phyloP scores from a whole-genome alignment of 1,140 invertebrate genomes.

The Sycophaga agraensis region DNA sequence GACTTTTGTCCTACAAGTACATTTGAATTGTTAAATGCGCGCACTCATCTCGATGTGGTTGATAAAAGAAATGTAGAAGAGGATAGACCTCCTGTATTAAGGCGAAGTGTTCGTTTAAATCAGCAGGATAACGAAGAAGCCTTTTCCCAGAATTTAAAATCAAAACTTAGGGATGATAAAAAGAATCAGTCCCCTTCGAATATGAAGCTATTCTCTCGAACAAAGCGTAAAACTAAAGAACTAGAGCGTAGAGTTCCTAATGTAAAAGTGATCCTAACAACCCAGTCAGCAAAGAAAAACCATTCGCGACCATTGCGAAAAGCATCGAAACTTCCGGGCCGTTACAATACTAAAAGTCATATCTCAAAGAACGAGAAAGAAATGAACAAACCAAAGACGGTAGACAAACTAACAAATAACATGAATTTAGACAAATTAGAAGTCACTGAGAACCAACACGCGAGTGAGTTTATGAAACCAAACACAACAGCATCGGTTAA shows the following conservation, averaged over 20 bases:
- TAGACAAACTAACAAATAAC: constrained; percentile 27
- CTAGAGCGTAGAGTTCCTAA: constrained; percentile 41
- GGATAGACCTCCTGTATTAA: constrained; percentile 36
- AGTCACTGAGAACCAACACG: neutral
- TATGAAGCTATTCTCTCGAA: constrained; percentile 33
- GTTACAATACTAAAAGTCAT: constrained; percentile 16
- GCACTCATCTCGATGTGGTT: neutral
- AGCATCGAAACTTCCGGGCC: constrained; percentile 33
- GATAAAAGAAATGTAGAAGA: neutral
- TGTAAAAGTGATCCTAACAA: constrained; percentile 20
- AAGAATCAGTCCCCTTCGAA: constrained; percentile 32
- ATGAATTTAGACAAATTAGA: constrained; percentile 24
- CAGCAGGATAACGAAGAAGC: constrained; percentile 46
- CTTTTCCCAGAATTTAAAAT: constrained; percentile 1
- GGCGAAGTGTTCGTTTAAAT: constrained; percentile 50
- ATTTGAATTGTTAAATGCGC: constrained; percentile 26
- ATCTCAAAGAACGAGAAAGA: constrained; percentile 11
- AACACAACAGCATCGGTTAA: constrained; percentile 41
- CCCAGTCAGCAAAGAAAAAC: constrained; percentile 30
- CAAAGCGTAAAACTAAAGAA: constrained; percentile 44
- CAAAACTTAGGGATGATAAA: constrained; percentile 28
- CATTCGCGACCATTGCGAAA: constrained; percentile 35
- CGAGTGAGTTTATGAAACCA: constrained; percentile 27
- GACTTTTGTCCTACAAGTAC: constrained; percentile 21
- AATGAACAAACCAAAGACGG: constrained; percentile 23